Evolutionary conservation across 2,113 vertebrate species (phyloP).

Genomic region (Odocoileus hemionus): DNA sequence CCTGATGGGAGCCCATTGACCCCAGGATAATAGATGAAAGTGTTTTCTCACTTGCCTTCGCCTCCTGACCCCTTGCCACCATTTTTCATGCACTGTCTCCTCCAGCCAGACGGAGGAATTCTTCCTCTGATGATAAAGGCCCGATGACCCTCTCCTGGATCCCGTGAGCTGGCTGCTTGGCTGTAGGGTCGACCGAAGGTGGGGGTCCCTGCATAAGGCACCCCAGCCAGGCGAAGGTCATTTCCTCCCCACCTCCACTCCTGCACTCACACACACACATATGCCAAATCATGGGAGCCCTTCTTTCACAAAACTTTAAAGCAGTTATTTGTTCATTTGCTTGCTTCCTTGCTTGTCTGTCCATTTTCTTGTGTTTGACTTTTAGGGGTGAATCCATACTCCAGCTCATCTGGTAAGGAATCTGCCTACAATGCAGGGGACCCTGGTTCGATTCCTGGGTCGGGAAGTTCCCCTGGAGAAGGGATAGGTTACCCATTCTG

Average conservation of each 20-base stretch:
- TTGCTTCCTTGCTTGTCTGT: not conserved
- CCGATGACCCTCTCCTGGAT: slow-evolving; percentile 38
- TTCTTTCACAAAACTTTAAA: not conserved
- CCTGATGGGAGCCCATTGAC: slow-evolving; percentile 71
- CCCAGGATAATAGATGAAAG: slow-evolving; percentile 76
- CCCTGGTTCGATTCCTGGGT: not conserved
- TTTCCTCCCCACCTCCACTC: slow-evolving; percentile 16
- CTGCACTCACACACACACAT: not conserved
- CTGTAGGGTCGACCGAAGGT: not conserved
- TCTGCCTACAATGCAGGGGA: not conserved
- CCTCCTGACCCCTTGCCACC: slow-evolving; percentile 76
- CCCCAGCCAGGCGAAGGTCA: slow-evolving; percentile 13
- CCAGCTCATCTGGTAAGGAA: not conserved
- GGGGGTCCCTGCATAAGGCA: not conserved
- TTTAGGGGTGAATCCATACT: not conserved
- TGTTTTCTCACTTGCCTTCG: slow-evolving; percentile 64
- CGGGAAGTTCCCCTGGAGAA: not conserved
- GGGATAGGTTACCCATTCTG: not conserved
- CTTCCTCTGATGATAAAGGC: slow-evolving; percentile 55
- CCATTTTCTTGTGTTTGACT: not conserved
- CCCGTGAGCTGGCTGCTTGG: not conserved
- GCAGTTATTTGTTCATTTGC: too few species aligned
- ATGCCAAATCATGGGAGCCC: too few species aligned
- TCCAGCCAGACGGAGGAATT: slow-evolving; percentile 59
- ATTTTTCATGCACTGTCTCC: slow-evolving; percentile 75